These are phyloP conservation scores for Gobionotothen gibberifrons DNA, from an alignment of 2,797 vertebrate genomes.

Conservation along the genomic window DNA sequence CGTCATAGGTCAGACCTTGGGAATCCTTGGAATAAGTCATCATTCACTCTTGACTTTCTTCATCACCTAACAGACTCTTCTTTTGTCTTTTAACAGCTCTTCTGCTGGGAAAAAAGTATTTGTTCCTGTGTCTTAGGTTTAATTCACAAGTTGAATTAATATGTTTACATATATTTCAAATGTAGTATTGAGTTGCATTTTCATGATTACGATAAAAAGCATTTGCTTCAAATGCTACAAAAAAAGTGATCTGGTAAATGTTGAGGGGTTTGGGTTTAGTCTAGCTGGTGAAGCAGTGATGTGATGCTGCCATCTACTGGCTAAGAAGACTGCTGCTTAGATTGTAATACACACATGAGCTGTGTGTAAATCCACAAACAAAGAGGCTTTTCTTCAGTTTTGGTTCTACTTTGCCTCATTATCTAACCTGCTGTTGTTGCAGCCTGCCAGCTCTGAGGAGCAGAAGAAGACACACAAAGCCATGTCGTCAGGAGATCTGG, in stretches of 20 bases:
- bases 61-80: conserved; percentile 30
- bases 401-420: neutral
- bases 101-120: conserved; percentile 6
- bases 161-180: neutral
- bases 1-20: conserved; percentile 39
- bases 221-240: neutral
- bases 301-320: conserved; percentile 70
- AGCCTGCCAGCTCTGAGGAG: conserved; percentile 82
- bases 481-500: conserved; percentile 94
- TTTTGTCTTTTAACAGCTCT: conserved; percentile 11
- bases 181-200: neutral
- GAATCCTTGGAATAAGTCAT: conserved; percentile 21
- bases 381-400: neutral
- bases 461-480: conserved; percentile 91
- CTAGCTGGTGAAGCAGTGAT: neutral
- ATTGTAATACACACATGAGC: neutral
- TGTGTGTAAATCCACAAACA: neutral
- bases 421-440: conserved; percentile 63
- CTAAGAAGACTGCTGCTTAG: neutral
- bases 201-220: neutral
- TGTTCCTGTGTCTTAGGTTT: neutral
- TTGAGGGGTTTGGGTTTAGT: too few relatives aligned
- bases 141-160: neutral
- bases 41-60: conserved; percentile 26
- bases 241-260: neutral